phyloP scores from a whole-genome alignment of 2,888 invertebrate species.

The Diarsia brunnea region DNA sequence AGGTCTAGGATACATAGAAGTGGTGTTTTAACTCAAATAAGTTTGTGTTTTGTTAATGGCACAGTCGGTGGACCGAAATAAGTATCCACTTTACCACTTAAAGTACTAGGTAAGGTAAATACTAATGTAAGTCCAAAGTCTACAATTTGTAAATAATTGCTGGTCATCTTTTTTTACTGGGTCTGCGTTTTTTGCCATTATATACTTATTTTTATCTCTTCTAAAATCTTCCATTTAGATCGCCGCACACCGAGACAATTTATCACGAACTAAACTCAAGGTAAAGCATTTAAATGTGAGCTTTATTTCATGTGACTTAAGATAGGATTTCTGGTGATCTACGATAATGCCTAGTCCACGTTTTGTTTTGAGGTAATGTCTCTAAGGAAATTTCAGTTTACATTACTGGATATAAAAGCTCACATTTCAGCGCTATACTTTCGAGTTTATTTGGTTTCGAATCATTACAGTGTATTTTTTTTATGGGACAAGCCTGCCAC shows the following conservation, averaged over 20 bases:
- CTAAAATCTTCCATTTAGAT: background rate
- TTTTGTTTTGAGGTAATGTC: background rate
- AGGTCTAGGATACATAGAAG: too few species aligned
- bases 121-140: background rate
- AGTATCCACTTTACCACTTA: background rate
- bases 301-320: background rate
- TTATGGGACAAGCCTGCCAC: too few species aligned
- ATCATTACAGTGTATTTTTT: background rate
- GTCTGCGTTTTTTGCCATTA: background rate
- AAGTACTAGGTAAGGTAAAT: background rate
- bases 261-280: background rate
- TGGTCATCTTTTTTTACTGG: background rate
- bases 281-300: background rate
- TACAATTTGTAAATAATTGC: background rate
- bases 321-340: background rate
- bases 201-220: background rate
- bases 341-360: background rate
- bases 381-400: background rate
- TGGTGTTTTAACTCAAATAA: too few species aligned
- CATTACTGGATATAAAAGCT: background rate
- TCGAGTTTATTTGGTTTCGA: background rate
- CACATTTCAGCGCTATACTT: background rate
- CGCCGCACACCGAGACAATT: background rate
- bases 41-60: background rate
- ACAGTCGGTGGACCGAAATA: background rate